Evolutionary conservation across 2,113 vertebrate species (phyloP).

Genomic region (Erpornis zantholeuca): DNA sequence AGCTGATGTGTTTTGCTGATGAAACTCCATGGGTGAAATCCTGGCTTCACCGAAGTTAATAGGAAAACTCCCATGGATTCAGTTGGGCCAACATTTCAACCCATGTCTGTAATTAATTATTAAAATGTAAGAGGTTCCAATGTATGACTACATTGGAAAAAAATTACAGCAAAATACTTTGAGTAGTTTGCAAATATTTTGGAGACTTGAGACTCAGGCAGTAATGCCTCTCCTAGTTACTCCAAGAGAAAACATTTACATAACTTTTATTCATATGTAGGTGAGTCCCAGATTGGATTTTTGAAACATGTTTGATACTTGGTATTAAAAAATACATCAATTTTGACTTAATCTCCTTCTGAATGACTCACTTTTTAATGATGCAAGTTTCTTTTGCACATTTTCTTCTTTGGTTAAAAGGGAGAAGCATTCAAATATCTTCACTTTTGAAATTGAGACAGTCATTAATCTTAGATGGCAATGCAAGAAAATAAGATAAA

Average conservation of each 20-base stretch:
- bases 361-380: neutral
- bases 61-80: slow-evolving; percentile 26
- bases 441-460: neutral
- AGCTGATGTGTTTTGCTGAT: slow-evolving; percentile 41
- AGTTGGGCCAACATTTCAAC: neutral
- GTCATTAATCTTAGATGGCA: slow-evolving; percentile 11
- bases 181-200: slow-evolving; percentile 66
- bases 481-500: slow-evolving; percentile 1
- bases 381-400: neutral
- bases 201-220: slow-evolving; percentile 29
- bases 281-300: neutral
- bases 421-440: neutral
- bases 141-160: slow-evolving; percentile 38
- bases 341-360: neutral
- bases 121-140: slow-evolving; percentile 56
- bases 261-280: slow-evolving; percentile 2
- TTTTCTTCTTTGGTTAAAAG: neutral
- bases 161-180: slow-evolving; percentile 48
- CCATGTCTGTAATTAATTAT: slow-evolving; percentile 64
- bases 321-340: neutral
- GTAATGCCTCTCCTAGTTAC: slow-evolving; percentile 64
- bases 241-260: slow-evolving; percentile 67
- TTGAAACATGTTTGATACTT: neutral
- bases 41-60: neutral
- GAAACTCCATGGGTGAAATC: slow-evolving; percentile 19